Evolutionary conservation across 2,113 vertebrate genomes (phyloP).

Genomic region (Manacus vitellinus): DNA sequence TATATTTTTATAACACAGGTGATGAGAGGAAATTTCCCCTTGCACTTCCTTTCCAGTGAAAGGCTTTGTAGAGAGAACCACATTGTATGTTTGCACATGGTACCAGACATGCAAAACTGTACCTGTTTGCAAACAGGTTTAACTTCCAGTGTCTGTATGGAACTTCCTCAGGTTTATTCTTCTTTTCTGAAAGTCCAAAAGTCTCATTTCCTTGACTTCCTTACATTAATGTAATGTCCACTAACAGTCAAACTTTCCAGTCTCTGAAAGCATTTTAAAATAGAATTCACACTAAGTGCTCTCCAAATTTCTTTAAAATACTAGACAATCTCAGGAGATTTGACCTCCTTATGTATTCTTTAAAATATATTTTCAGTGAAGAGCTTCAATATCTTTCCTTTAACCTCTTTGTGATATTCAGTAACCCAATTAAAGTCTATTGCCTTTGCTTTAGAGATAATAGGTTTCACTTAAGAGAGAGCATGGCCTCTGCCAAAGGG

Average conservation of each 20-base stretch:
- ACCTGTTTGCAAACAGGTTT: background rate
- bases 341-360: background rate
- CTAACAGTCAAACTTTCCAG: background rate
- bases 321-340: background rate
- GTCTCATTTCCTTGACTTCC: background rate
- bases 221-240: background rate
- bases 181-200: background rate
- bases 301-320: background rate
- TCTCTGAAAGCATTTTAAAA: background rate
- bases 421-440: background rate
- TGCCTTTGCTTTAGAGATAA: background rate
- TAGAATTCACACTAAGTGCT: background rate
- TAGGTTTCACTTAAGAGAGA: background rate
- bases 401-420: background rate
- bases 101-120: background rate
- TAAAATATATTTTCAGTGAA: background rate
- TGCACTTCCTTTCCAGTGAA: background rate
- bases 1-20: background rate
- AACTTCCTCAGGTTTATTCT: background rate
- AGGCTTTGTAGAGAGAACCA: background rate
- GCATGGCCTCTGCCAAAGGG: background rate
- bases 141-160: background rate
- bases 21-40: background rate
- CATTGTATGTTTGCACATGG: accelerated
- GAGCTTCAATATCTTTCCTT: background rate